Conservation (phyloP, 1,140 invertebrate genomes). For the Arion vulgaris region DNA sequence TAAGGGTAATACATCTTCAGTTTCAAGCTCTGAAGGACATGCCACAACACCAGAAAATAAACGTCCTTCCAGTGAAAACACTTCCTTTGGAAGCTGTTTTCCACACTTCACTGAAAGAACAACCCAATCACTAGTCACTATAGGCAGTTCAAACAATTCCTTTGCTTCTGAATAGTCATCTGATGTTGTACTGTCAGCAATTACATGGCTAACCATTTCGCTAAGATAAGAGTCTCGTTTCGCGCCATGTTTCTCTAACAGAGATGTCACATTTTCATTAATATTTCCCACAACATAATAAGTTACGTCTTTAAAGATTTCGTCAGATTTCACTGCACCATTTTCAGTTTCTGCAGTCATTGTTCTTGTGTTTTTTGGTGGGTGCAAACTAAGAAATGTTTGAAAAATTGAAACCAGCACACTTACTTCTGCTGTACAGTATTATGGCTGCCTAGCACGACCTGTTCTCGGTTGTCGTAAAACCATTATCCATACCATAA, state of each 20-base stretch:
- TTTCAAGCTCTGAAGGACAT: slow-evolving; percentile 81
- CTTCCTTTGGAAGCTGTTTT: slow-evolving; percentile 77
- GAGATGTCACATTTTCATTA: slow-evolving; percentile 75
- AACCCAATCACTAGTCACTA: slow-evolving; percentile 86
- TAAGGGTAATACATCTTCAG: slow-evolving; percentile 79
- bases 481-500: background rate
- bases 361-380: background rate
- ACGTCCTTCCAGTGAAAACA: slow-evolving; percentile 78
- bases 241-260: slow-evolving; percentile 86
- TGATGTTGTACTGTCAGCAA: slow-evolving; percentile 86
- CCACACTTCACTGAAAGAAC: slow-evolving; percentile 80
- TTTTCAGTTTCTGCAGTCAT: background rate
- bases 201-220: slow-evolving; percentile 90
- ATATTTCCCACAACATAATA: slow-evolving; percentile 36
- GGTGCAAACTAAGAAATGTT: too few relatives aligned
- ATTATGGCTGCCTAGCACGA: too few relatives aligned
- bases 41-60: slow-evolving; percentile 83
- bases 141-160: slow-evolving; percentile 92
- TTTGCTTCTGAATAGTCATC: slow-evolving; percentile 82
- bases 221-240: slow-evolving; percentile 87
- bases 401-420: background rate
- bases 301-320: slow-evolving; percentile 26
- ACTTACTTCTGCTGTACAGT: too few relatives aligned
- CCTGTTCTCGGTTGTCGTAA: background rate
- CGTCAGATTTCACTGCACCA: background rate